Base-by-base conservation (phyloP, 2,888 invertebrate species). In the Aporophyla nigra region DNA sequence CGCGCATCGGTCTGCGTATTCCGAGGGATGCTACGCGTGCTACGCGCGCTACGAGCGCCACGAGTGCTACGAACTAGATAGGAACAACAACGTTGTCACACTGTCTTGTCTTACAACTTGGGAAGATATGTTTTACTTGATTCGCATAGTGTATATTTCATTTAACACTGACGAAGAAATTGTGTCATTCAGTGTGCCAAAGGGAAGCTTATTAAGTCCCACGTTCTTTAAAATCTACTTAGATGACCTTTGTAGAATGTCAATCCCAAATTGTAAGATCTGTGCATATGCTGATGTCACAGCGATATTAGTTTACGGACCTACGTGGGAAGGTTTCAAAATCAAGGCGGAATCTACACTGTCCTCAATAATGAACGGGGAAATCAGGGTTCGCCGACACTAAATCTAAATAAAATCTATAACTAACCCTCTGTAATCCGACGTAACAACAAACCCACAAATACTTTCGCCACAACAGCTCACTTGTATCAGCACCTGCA, bases 41-140 rank as follows among this genome's bases (percentile, higher is more conserved):
- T 76, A 69, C 79, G 68, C 6, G n/a, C 19, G 79, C 83, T 76
- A 82, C 77, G 83, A 49, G 33, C 16, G 40, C 40, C 7, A 68
- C 79, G 68, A 16, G 21, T n/a, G 79, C 83, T 76, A 82, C 77
- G 83, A 49, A 46, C 16, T 51, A 43, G 27, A 14, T 16, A 19
- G 19, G 40, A 61, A 54, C 14, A 27, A 49, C 40, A 24, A 33
- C 40, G 53, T 46, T 33, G 21, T 21, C 12, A 24, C 33, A 10
- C 19, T n/a, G 33, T 9, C 12, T 46, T 62, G 5, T 19, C 6
- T 40, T 49, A 16, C 4, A 24, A 24, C 40, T 40, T 19, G 27
- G 51, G n/a, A 33, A 14, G n/a, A 14, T n/a, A 24, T 46, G 16
- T 73, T 40, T 24, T 21, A 12, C 10, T 40, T 40, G 2, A 33